Percentiles rank a stretch among this genome's conserved stretches.
phyloP scores from a whole-genome alignment of 2,888 invertebrate genomes.

The Anodontia alba region DNA sequence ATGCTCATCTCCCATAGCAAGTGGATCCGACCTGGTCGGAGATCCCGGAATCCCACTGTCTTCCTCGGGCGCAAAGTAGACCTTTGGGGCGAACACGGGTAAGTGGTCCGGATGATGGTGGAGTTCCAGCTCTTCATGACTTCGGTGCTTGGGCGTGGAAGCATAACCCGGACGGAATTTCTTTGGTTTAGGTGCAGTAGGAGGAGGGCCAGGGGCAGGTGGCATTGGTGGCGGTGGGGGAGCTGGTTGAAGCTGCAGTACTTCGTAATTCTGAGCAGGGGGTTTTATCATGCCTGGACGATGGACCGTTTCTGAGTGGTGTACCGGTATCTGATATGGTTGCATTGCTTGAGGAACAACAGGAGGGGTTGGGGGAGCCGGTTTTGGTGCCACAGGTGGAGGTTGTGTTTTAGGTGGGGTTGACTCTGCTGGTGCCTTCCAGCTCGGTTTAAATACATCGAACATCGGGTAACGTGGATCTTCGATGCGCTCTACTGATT shows the following conservation, averaged over 20 bases:
- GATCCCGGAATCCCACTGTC: constrained; percentile 44
- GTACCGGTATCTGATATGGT: background rate
- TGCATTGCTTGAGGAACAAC: constrained; percentile 19
- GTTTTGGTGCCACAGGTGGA: constrained; percentile 55
- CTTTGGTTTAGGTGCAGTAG: constrained; percentile 23
- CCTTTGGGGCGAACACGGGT: constrained; percentile 74
- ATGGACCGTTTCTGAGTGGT: background rate
- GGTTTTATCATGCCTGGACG: constrained; percentile 58
- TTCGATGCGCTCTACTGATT: constrained; percentile 46
- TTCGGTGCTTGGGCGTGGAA: constrained; percentile 34
- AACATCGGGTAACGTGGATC: constrained; percentile 62
- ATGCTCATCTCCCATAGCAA: background rate
- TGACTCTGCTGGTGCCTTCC: constrained; percentile 22
- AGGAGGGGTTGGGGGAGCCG: constrained; percentile 26
- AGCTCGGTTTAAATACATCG: constrained; percentile 39
- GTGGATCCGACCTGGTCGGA: constrained; percentile 27
- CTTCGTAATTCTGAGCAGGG: constrained; percentile 28
- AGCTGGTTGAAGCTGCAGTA: constrained; percentile 31
- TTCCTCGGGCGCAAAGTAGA: constrained; percentile 42
- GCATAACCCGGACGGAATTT: constrained; percentile 30
- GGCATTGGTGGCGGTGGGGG: constrained; percentile 64
- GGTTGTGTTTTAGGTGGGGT: background rate
- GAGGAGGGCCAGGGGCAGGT: constrained; percentile 20
- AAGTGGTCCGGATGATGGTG: constrained; percentile 54
- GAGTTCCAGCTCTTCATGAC: constrained; percentile 29